Evolutionary conservation across 2,113 vertebrate genomes (phyloP).

Genomic region (Perccottus glenii): DNA sequence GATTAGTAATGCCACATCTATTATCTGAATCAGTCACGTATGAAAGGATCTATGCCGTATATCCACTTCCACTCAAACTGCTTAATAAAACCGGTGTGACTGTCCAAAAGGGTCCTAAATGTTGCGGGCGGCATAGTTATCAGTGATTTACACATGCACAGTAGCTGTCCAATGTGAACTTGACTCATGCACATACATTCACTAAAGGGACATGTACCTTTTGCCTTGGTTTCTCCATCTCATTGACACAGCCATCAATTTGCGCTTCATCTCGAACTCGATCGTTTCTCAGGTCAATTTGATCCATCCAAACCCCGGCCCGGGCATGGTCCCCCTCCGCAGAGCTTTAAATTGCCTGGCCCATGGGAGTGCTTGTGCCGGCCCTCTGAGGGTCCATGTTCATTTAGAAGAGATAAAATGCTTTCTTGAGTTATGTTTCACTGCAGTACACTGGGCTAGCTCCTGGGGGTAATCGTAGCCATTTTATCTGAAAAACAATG

Average conservation of each 20-base stretch:
- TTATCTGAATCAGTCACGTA: conserved; percentile 58
- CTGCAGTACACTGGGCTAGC: background rate
- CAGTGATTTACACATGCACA: conserved; percentile 72
- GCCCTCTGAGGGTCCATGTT: conserved; percentile 57
- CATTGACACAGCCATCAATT: conserved; percentile 76
- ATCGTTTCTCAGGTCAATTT: conserved; percentile 72
- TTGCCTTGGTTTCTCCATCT: conserved; percentile 60
- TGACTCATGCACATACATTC: conserved; percentile 62
- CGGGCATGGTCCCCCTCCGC: conserved; percentile 44
- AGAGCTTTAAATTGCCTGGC: conserved; percentile 62
- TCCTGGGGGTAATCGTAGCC: background rate
- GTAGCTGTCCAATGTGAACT: conserved; percentile 53
- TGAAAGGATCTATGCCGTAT: conserved; percentile 48
- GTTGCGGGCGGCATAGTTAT: conserved; percentile 33
- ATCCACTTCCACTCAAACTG: conserved; percentile 61
- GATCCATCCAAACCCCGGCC: conserved; percentile 52
- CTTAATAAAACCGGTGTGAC: conserved; percentile 71
- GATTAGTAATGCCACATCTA: conserved; percentile 67
- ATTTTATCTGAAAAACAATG: conserved; percentile 18
- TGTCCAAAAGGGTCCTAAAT: conserved; percentile 66
- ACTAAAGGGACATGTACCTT: conserved; percentile 67
- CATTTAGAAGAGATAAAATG: conserved; percentile 79
- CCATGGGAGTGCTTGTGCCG: conserved; percentile 74
- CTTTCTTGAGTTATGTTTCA: conserved; percentile 64
- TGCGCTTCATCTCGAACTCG: conserved; percentile 53